phyloP scores from a whole-genome alignment of 2,888 invertebrate species.

The Blastobasis adustella region DNA sequence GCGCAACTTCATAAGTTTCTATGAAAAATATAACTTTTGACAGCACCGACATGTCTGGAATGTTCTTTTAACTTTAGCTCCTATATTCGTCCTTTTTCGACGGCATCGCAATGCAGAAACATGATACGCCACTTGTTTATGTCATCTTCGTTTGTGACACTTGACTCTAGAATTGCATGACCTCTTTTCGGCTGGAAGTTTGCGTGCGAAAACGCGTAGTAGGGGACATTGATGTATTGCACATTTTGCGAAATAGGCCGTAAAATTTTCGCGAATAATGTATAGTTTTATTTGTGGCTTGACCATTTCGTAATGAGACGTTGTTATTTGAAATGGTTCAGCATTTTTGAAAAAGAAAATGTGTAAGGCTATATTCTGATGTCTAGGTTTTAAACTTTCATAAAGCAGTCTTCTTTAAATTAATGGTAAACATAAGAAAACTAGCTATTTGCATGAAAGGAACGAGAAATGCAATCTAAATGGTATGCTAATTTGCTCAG shows the following conservation, averaged over 20 bases:
- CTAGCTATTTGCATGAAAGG: conserved; percentile 8
- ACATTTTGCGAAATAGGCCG: conserved; percentile 63
- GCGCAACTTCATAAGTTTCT: too few species aligned
- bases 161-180: conserved; percentile 30
- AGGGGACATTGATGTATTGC: conserved; percentile 52
- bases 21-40: too few species aligned
- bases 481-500: too few species aligned
- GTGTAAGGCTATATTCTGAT: too few species aligned
- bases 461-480: background rate
- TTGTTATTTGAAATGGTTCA: background rate
- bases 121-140: conserved; percentile 14
- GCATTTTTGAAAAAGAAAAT: too few species aligned
- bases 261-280: conserved; percentile 50
- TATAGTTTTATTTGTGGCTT: conserved; percentile 3
- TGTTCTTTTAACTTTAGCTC: too few species aligned
- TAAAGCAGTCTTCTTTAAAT: too few species aligned
- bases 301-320: background rate
- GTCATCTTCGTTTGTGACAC: conserved; percentile 16
- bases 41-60: too few species aligned
- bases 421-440: background rate
- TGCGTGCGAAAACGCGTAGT: conserved; percentile 30
- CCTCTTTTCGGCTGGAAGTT: conserved; percentile 10
- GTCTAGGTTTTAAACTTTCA: too few species aligned
- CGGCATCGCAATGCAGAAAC: too few species aligned
- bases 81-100: too few species aligned